Percentiles rank a stretch among this genome's conserved stretches.
Evolutionary conservation across 2,113 vertebrate species (phyloP).

Genomic region (Elgaria multicarinata): DNA sequence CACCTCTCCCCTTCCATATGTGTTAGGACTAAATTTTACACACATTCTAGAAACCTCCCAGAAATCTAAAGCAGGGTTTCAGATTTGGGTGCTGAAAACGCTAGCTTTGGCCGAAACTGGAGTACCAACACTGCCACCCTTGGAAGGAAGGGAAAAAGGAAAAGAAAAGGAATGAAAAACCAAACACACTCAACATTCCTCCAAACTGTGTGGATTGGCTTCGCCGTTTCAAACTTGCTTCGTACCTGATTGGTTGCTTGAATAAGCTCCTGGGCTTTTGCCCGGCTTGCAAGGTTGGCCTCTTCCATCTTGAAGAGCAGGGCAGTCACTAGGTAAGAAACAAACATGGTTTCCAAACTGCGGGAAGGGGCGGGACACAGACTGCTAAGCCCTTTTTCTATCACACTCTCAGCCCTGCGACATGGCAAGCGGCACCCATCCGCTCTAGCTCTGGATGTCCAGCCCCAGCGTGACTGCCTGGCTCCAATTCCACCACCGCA

Average conservation of each 20-base stretch:
- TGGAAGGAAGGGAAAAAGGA: background rate
- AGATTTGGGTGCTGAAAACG: background rate
- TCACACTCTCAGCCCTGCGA: background rate
- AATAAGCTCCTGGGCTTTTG: conserved; percentile 93
- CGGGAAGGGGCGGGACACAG: background rate
- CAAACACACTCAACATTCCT: background rate
- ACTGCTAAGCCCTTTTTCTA: background rate
- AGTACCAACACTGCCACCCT: background rate
- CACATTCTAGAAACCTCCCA: background rate
- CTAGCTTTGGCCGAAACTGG: background rate
- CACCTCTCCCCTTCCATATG: background rate
- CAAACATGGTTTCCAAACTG: background rate
- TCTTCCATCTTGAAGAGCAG: conserved; percentile 96
- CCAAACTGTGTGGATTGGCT: background rate
- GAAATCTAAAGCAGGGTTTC: background rate
- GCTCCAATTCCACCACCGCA: no score
- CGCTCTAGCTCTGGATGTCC: background rate
- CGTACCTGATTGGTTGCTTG: conserved; percentile 93
- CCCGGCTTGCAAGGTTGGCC: conserved; percentile 90
- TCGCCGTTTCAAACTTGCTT: background rate
- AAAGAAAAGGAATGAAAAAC: background rate
- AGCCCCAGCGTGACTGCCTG: background rate
- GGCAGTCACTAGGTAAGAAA: conserved; percentile 82
- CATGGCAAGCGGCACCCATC: background rate
- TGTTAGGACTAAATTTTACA: background rate